These are phyloP conservation scores for Leptinotarsa defecta DNA, from an alignment of 1,140 invertebrate species.

Conservation along the genomic window DNA sequence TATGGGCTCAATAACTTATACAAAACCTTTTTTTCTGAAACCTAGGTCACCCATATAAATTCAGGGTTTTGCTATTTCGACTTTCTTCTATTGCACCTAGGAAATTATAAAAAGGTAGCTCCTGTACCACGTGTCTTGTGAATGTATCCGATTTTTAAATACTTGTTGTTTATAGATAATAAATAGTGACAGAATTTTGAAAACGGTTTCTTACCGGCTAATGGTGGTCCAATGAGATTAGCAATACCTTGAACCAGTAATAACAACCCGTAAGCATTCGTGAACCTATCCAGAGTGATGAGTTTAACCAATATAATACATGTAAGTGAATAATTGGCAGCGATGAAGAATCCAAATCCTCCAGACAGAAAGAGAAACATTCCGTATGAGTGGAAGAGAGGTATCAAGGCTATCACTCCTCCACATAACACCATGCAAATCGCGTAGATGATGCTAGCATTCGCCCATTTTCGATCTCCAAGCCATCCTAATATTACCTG, in stretches of 20 bases:
- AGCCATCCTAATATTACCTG: conserved; percentile 86
- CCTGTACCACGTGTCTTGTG: neutral
- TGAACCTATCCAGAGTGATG: conserved; percentile 84
- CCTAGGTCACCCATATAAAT: too few relatives aligned
- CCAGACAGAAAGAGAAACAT: conserved; percentile 67
- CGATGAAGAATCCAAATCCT: conserved; percentile 82
- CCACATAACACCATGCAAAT: conserved; percentile 80
- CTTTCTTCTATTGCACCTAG: neutral
- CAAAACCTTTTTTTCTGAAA: too few relatives aligned
- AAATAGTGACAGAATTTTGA: too few relatives aligned
- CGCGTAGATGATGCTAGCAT: conserved; percentile 76
- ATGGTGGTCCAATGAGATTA: conserved; percentile 83
- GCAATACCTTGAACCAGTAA: conserved; percentile 87
- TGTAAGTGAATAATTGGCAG: conserved; percentile 85
- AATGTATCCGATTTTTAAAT: too few relatives aligned
- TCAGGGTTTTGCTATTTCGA: neutral
- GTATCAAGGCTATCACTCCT: conserved; percentile 70
- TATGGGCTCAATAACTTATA: too few relatives aligned
- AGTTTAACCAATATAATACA: conserved; percentile 85
- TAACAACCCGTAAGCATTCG: conserved; percentile 86
- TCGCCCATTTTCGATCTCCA: conserved; percentile 72
- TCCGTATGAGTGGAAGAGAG: conserved; percentile 67
- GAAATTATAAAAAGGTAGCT: too few relatives aligned
- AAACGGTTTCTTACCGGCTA: conserved; percentile 68
- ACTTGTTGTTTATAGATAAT: too few relatives aligned